A percentile compares a stretch with the other conserved stretches of the same genome.
phyloP scores from a whole-genome alignment of 2,113 vertebrate genomes.

The Epinephelus fuscoguttatus region DNA sequence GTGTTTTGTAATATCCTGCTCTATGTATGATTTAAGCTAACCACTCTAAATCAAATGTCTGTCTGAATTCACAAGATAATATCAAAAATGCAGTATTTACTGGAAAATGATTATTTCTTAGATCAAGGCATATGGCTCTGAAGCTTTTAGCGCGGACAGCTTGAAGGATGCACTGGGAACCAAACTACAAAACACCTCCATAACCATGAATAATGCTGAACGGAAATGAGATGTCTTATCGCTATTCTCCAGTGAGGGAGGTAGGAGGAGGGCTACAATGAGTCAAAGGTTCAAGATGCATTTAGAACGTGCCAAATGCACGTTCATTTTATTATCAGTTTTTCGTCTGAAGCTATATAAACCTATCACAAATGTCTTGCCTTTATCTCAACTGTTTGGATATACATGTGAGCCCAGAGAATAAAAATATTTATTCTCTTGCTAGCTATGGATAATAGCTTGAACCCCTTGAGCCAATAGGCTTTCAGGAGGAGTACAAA shows the following conservation, averaged over 20 bases:
- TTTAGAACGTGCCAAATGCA: constrained; percentile 61
- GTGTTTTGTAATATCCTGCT: constrained; percentile 20
- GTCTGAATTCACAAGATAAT: constrained; percentile 5
- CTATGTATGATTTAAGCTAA: not conserved
- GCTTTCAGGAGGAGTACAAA: constrained; percentile 60
- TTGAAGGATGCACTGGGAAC: constrained; percentile 40
- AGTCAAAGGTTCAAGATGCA: constrained; percentile 72
- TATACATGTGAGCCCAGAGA: constrained; percentile 46
- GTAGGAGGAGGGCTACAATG: constrained; percentile 36
- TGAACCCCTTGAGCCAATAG: constrained; percentile 48
- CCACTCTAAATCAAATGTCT: constrained; percentile 1
- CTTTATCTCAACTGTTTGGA: constrained; percentile 61
- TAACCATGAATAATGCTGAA: constrained; percentile 68
- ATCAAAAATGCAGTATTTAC: constrained; percentile 22
- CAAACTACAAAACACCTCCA: constrained; percentile 67
- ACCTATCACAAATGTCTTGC: constrained; percentile 61
- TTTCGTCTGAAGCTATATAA: constrained; percentile 53
- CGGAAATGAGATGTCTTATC: constrained; percentile 73
- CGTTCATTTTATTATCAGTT: constrained; percentile 63
- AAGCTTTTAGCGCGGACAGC: constrained; percentile 33
- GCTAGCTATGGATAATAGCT: constrained; percentile 56
- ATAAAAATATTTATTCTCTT: constrained; percentile 65
- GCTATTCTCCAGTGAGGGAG: constrained; percentile 48
- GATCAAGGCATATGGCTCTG: constrained; percentile 9
- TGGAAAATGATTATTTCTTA: constrained; percentile 11